A percentile compares a stretch with the other conserved stretches of the same genome.
phyloP scores from a whole-genome alignment of 2,888 invertebrate genomes.

The Cenopis cana region DNA sequence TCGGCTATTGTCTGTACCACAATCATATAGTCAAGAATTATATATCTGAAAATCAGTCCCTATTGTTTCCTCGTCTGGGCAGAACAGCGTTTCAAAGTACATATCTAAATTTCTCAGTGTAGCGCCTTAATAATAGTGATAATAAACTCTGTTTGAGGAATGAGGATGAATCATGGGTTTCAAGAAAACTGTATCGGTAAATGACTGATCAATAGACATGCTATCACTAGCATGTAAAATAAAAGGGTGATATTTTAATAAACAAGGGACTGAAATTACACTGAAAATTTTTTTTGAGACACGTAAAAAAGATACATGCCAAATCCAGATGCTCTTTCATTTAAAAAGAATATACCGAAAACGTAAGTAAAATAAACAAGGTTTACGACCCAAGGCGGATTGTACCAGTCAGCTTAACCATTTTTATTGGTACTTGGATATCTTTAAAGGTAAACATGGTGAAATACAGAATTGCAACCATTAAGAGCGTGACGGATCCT shows the following conservation, averaged over 20 bases:
- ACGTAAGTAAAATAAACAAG: conserved; percentile 1
- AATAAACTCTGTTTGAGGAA: not conserved
- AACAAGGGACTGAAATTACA: not conserved
- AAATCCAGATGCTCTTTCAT: not conserved
- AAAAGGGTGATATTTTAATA: no score
- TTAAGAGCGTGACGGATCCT: conserved; percentile 2
- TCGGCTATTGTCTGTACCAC: no score
- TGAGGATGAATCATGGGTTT: no score
- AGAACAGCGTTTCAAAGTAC: no score
- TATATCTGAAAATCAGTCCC: no score
- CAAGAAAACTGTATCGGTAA: no score
- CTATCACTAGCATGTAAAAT: no score
- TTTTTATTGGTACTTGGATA: not conserved
- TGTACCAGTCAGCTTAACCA: not conserved
- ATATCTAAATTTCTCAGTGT: no score
- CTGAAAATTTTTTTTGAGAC: not conserved
- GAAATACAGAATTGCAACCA: not conserved
- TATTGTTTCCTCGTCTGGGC: no score
- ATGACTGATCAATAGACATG: no score
- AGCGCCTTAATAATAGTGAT: no score
- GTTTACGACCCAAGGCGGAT: conserved; percentile 1
- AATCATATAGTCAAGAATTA: no score
- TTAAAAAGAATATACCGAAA: not conserved
- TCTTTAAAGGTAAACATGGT: not conserved
- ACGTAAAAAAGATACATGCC: not conserved